Percentiles rank a stretch among this genome's conserved stretches.
Conservation (phyloP, 2,797 vertebrate genomes). For the Mus minutoides region DNA sequence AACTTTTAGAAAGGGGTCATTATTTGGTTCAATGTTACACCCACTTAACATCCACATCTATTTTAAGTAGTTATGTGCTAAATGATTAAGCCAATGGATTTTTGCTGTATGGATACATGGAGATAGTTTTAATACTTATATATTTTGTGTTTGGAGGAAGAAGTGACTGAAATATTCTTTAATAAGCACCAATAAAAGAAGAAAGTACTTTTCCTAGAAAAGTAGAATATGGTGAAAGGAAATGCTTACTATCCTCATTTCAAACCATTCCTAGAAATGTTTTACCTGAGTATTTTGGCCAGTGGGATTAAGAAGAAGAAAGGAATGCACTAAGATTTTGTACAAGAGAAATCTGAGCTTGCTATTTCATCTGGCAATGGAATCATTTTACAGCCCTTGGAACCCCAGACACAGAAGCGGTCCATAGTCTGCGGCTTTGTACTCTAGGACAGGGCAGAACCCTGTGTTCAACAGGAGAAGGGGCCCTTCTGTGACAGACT, state of each 20-base stretch:
- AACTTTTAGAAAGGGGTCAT: slow-evolving; percentile 23
- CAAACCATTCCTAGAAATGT: slow-evolving; percentile 70
- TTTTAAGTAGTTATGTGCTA: slow-evolving; percentile 22
- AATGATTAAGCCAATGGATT: not conserved
- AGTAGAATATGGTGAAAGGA: slow-evolving; percentile 23
- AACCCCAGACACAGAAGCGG: slow-evolving; percentile 39
- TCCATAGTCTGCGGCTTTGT: slow-evolving; percentile 56
- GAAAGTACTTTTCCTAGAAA: slow-evolving; percentile 66
- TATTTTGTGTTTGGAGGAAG: slow-evolving; percentile 60
- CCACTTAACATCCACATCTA: not conserved
- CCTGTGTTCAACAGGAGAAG: slow-evolving; percentile 20
- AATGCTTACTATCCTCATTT: slow-evolving; percentile 56
- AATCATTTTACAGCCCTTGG: slow-evolving; percentile 67
- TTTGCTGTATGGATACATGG: slow-evolving; percentile 5
- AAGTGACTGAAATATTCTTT: slow-evolving; percentile 31
- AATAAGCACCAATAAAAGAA: slow-evolving; percentile 63
- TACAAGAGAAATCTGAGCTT: slow-evolving; percentile 66
- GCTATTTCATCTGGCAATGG: slow-evolving; percentile 62
- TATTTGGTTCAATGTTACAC: slow-evolving; percentile 17
- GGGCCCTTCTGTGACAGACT: not conserved
- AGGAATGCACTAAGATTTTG: slow-evolving; percentile 66
- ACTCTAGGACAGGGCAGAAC: slow-evolving; percentile 56
- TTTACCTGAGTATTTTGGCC: slow-evolving; percentile 64
- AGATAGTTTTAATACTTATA: slow-evolving; percentile 61
- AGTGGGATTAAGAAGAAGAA: slow-evolving; percentile 59